Conservation (phyloP, 1,140 invertebrate species). For the Apis dorsata region DNA sequence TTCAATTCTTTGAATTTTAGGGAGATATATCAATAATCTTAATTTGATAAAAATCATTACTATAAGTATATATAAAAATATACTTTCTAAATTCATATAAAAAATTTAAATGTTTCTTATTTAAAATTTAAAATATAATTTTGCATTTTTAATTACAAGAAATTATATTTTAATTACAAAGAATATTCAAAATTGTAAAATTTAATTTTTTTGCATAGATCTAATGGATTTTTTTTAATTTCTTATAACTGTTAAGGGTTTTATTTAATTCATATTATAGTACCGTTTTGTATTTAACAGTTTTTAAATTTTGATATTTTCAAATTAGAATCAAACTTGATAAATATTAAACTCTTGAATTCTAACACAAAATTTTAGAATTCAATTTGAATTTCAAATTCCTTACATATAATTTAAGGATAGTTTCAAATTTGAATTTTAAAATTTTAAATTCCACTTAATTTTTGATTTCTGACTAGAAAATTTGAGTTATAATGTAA, state of each 20-base stretch:
- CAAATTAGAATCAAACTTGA: conserved; percentile 16
- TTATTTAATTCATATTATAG: neutral
- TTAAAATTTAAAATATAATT: neutral
- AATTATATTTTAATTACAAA: too few species aligned
- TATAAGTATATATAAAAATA: too few species aligned
- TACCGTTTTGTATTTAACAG: conserved; percentile 10
- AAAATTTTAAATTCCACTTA: conserved; percentile 20
- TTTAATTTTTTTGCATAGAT: conserved; percentile 14
- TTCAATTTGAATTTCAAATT: conserved; percentile 22
- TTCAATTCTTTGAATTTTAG: neutral
- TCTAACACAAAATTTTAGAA: conserved; percentile 24
- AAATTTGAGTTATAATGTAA: conserved; percentile 15
- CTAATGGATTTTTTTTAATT: conserved; percentile 10
- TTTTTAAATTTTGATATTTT: neutral
- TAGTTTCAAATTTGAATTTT: conserved; percentile 17
- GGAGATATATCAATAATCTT: neutral
- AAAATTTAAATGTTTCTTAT: neutral
- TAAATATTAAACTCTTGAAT: neutral
- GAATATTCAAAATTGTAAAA: neutral
- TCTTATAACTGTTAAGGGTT: neutral
- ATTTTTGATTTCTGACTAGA: conserved; percentile 12
- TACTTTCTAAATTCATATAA: neutral
- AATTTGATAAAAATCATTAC: neutral
- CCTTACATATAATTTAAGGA: neutral
- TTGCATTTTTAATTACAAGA: neutral